phyloP scores from a whole-genome alignment of 2,797 vertebrate species.

The Scolopax rusticola region DNA sequence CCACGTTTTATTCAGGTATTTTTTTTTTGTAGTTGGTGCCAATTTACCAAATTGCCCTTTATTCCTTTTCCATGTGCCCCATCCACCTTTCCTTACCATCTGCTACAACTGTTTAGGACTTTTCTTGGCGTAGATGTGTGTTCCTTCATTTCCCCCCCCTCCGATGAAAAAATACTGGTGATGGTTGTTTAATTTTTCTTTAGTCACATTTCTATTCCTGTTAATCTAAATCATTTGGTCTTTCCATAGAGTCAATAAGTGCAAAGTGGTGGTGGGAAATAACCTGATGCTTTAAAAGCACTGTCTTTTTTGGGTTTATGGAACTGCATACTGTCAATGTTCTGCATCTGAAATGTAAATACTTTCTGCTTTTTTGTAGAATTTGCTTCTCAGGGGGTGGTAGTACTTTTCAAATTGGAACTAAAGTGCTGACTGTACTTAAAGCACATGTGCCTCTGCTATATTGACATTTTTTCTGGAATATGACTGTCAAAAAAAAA shows the following conservation, averaged over 20 bases:
- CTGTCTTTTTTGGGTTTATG: not conserved
- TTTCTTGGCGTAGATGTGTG: conserved; percentile 44
- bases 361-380: not conserved
- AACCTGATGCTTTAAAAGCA: not conserved
- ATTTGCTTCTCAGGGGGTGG: not conserved
- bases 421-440: not conserved
- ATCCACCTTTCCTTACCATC: conserved; percentile 58
- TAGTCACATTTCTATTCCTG: not conserved
- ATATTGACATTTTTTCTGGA: not conserved
- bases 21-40: conserved; percentile 72
- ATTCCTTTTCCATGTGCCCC: conserved; percentile 56
- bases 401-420: not conserved
- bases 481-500: not conserved
- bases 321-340: not conserved
- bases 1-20: conserved; percentile 90
- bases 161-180: conserved; percentile 53
- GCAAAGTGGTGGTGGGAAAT: not conserved
- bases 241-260: not conserved
- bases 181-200: conserved; percentile 50
- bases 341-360: not conserved
- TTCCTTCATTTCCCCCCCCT: conserved; percentile 35
- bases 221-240: conserved; percentile 28
- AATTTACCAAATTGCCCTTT: conserved; percentile 67
- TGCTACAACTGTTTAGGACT: conserved; percentile 68
- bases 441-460: not conserved